phyloP scores from a whole-genome alignment of 2,888 invertebrate genomes.

The Phyllotreta striolata region DNA sequence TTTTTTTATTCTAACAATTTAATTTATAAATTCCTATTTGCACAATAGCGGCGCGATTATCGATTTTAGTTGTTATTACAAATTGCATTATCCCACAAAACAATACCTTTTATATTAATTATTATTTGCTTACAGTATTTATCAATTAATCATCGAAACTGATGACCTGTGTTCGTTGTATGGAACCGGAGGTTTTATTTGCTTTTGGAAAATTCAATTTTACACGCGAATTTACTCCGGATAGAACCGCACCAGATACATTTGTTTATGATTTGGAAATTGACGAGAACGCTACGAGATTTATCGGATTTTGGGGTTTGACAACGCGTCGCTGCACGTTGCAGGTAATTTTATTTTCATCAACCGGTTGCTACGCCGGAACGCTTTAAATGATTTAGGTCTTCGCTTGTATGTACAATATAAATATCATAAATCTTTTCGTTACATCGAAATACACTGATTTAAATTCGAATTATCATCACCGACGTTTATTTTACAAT shows the following conservation, averaged over 20 bases:
- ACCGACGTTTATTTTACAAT: too few species aligned
- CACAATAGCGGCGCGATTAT: slow-evolving; percentile 8
- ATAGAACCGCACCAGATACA: slow-evolving; percentile 14
- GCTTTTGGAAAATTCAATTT: slow-evolving; percentile 19
- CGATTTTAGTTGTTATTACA: slow-evolving; percentile 18
- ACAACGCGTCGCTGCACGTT: too few species aligned
- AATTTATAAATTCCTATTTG: too few species aligned
- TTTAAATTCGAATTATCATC: too few species aligned
- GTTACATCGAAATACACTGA: too few species aligned
- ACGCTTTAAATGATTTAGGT: too few species aligned
- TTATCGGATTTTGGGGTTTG: background rate
- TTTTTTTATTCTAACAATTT: too few species aligned
- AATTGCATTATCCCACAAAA: slow-evolving; percentile 21
- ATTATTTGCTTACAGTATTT: slow-evolving; percentile 26
- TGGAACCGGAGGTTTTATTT: slow-evolving; percentile 14
- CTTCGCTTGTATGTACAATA: too few species aligned
- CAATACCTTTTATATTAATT: slow-evolving; percentile 24
- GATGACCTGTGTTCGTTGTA: slow-evolving; percentile 2
- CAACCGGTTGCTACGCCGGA: too few species aligned
- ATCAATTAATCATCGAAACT: slow-evolving; percentile 26
- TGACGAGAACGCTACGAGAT: slow-evolving; percentile 4
- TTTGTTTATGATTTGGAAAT: slow-evolving; percentile 14
- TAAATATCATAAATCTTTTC: too few species aligned
- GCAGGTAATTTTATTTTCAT: too few species aligned
- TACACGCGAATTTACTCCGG: slow-evolving; percentile 13